phyloP scores from a whole-genome alignment of 2,888 invertebrate species.

The Diloba caeruleocephala region DNA sequence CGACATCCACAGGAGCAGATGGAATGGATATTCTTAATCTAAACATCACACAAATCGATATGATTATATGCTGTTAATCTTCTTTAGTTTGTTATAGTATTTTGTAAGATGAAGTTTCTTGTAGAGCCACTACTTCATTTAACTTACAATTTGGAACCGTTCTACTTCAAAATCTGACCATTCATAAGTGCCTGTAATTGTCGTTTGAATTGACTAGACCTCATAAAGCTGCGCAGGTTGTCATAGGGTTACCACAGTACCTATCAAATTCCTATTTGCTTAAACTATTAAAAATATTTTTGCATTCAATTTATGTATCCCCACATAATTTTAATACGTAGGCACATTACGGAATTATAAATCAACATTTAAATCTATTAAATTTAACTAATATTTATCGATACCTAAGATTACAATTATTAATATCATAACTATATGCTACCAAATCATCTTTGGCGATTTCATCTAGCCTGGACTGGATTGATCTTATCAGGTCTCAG shows the following conservation, averaged over 20 bases:
- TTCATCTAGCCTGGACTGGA: neutral
- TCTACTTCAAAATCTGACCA: no score
- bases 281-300: neutral
- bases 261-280: neutral
- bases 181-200: no score
- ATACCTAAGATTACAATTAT: conserved; percentile 10
- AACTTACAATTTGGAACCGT: no score
- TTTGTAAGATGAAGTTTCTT: no score
- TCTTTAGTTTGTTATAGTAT: no score
- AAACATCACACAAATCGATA: no score
- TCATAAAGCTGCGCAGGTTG: neutral
- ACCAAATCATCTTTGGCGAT: conserved; percentile 35
- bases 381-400: conserved; percentile 25
- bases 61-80: no score
- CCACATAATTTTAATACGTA: conserved; percentile 49
- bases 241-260: neutral
- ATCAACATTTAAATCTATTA: conserved; percentile 50
- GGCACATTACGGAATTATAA: conserved; percentile 62
- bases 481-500: no score
- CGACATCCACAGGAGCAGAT: no score
- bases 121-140: no score
- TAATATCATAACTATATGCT: conserved; percentile 17
- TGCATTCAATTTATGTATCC: conserved; percentile 33
- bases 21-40: no score
- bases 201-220: no score